These are phyloP conservation scores for Acromyrmex heyeri DNA, from an alignment of 1,140 invertebrate species.

Conservation along the genomic window DNA sequence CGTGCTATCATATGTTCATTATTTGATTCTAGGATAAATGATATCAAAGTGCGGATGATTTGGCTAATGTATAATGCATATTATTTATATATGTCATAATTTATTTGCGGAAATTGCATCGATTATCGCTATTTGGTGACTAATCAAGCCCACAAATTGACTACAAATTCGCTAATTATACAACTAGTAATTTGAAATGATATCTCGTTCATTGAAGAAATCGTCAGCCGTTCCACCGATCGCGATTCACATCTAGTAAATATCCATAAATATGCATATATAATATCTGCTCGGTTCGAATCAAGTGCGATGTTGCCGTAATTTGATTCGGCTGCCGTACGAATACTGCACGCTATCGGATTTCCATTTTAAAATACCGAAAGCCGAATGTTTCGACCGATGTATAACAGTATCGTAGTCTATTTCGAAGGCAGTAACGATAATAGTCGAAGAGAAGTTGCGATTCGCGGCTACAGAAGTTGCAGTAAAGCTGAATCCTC, in stretches of 20 bases:
- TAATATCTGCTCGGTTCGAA: conserved; percentile 48
- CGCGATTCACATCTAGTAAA: conserved; percentile 33
- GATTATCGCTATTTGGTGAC: conserved; percentile 44
- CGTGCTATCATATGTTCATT: not conserved
- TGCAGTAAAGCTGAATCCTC: conserved; percentile 7
- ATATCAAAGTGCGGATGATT: not conserved
- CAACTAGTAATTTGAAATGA: conserved; percentile 9
- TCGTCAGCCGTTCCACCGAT: conserved; percentile 9
- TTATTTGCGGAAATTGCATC: not conserved
- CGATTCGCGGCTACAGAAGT: conserved; percentile 12
- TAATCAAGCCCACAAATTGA: conserved; percentile 24
- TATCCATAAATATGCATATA: conserved; percentile 61
- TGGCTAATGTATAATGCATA: not conserved
- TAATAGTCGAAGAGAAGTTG: conserved; percentile 43
- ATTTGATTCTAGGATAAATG: not conserved
- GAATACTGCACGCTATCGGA: conserved; percentile 43
- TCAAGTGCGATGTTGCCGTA: conserved; percentile 47
- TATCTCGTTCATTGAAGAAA: conserved; percentile 32
- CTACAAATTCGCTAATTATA: conserved; percentile 51
- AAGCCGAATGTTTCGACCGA: conserved; percentile 31
- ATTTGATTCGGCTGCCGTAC: conserved; percentile 40
- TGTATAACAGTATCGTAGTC: conserved; percentile 41
- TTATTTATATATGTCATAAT: conserved; percentile 15
- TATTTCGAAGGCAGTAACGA: conserved; percentile 25
- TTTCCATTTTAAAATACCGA: conserved; percentile 64